These are phyloP conservation scores for Tenebrio molitor DNA, from an alignment of 1,140 invertebrate species.

Conservation along the genomic window DNA sequence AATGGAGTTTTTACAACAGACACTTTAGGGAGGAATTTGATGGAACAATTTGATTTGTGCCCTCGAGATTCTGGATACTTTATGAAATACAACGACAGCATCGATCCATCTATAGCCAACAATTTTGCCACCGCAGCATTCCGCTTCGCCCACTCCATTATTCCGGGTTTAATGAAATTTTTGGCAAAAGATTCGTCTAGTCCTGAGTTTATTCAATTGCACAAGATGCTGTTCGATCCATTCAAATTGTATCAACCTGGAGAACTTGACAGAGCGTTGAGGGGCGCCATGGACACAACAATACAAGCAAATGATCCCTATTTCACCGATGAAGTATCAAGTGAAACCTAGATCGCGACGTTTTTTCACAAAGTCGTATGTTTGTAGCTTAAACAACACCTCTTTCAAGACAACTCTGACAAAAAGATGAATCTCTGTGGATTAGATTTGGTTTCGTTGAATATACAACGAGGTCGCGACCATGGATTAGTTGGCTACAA, in stretches of 20 bases:
- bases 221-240: slow-evolving; percentile 87
- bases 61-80: slow-evolving; percentile 74
- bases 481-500: slow-evolving; percentile 89
- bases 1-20: slow-evolving; percentile 8
- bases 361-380: neutral
- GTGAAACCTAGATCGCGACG: slow-evolving; percentile 45
- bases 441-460: slow-evolving; percentile 87
- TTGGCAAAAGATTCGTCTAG: slow-evolving; percentile 72
- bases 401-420: slow-evolving; percentile 75
- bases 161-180: slow-evolving; percentile 80
- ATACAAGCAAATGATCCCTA: slow-evolving; percentile 79
- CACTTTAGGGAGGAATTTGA: slow-evolving; percentile 70
- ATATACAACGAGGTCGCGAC: slow-evolving; percentile 90
- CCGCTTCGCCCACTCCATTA: slow-evolving; percentile 90
- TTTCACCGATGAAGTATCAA: slow-evolving; percentile 76
- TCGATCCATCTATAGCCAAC: slow-evolving; percentile 90
- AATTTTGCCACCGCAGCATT: slow-evolving; percentile 93
- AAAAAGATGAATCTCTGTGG: slow-evolving; percentile 71
- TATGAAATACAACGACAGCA: slow-evolving; percentile 76
- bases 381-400: slow-evolving; percentile 77
- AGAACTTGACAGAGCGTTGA: slow-evolving; percentile 73
- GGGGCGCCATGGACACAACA: slow-evolving; percentile 74
- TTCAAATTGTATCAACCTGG: slow-evolving; percentile 78
- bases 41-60: slow-evolving; percentile 72
- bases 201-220: slow-evolving; percentile 78